These are phyloP conservation scores for Dryas iulia DNA, from an alignment of 1,140 invertebrate genomes.

Conservation along the genomic window DNA sequence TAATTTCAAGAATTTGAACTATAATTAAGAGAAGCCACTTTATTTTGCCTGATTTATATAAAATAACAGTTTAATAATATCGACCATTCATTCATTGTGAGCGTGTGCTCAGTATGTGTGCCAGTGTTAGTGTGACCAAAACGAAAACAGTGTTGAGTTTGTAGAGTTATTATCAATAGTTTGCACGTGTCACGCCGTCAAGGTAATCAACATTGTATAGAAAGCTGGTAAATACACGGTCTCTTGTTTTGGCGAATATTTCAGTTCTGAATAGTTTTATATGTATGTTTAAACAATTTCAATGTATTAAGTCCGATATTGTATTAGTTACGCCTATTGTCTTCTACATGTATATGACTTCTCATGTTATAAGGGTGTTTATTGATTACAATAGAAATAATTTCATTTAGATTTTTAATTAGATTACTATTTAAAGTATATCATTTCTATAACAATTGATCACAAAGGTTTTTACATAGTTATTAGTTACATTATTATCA, in stretches of 20 bases:
- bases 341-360: background rate
- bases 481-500: background rate
- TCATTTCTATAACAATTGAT: background rate
- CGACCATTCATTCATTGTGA: no score
- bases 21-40: background rate
- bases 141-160: conserved; percentile 4
- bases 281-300: background rate
- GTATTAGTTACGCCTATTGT: background rate
- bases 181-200: conserved; percentile 30
- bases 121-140: conserved; percentile 1
- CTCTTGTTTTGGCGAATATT: conserved; percentile 3
- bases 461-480: background rate
- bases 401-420: background rate
- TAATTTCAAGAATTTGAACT: background rate
- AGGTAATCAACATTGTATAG: conserved; percentile 27
- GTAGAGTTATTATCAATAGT: conserved; percentile 19
- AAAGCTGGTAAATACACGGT: conserved; percentile 12
- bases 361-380: background rate
- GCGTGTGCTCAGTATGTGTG: background rate
- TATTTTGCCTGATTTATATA: background rate
- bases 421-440: background rate
- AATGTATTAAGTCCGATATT: background rate
- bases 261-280: background rate
- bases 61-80: background rate
- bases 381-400: background rate